Evolutionary conservation across 2,888 invertebrate genomes (phyloP), one percentile per base, ranked within the genome.

Genomic region (Subacronicta megacephala): DNA sequence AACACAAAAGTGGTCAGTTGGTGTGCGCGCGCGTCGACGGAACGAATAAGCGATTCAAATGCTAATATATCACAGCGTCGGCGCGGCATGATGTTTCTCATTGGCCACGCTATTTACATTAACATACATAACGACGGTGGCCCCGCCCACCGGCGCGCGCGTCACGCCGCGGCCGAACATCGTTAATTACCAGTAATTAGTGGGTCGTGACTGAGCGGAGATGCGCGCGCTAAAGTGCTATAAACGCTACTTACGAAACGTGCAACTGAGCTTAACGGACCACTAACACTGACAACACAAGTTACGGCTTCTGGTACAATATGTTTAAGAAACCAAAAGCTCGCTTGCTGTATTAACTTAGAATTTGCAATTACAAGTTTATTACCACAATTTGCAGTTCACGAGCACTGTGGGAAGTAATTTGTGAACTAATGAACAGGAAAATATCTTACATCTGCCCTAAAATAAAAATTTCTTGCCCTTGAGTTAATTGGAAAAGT

Each of bases 1-100:
- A 85, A 81, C 75, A 88, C 87, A 84, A 88, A 90, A 85, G 85
- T 84, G 60, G 75, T 71, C 72, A 67, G 53, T 63, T 47, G 63
- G 75, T 70, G 70, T 72, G 68, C 73, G 65, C 60, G n/a, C 38
- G 59, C 58, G 67, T 78, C 80, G 80, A 80, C 65, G 78, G 81
- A 87, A 88, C 90, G 90, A 90, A 91, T 90, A 90, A 91, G 84
- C 91, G 90, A 88, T 93, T 92, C 90, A 90, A 93, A 93, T 92
- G 92, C 89, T 93, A 94, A 94, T 94, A 93, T 93, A 93, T 94
- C 93, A 93, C 93, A 81, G 86, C 54, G 89, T 89, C 90, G 89
- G 92, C 73, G 84, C 81, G 83, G 80, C 85, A 84, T 89, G 89
- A 89, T 86, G 90, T 64, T 84, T 82, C 88, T 89, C 88, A 94